Evolutionary conservation across 2,888 invertebrate genomes (phyloP).

Genomic region (Lepidonotus clava): DNA sequence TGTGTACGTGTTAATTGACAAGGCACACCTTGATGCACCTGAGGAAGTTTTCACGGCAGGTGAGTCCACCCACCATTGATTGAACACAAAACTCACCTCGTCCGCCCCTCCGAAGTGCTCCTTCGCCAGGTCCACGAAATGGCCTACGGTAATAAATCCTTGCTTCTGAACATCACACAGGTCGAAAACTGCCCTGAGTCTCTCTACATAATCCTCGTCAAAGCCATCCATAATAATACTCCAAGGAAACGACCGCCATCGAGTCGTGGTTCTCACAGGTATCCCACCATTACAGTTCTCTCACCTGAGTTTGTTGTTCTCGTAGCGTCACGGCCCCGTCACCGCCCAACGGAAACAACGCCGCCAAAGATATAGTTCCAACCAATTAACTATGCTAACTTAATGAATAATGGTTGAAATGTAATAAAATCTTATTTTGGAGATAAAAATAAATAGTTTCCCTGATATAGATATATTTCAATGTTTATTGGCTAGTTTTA

Average conservation of each 20-base stretch:
- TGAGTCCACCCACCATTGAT: neutral
- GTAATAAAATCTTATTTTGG: neutral
- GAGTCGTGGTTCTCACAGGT: slow-evolving; percentile 17
- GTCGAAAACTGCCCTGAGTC: slow-evolving; percentile 75
- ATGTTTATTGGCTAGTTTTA: neutral
- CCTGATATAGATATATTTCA: too few relatives aligned
- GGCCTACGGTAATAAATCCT: slow-evolving; percentile 76
- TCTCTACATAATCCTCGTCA: slow-evolving; percentile 66
- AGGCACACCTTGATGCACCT: slow-evolving; percentile 17
- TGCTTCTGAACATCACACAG: slow-evolving; percentile 76
- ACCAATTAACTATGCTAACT: neutral
- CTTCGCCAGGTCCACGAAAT: slow-evolving; percentile 73
- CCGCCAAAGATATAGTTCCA: slow-evolving; percentile 21
- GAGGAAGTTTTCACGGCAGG: slow-evolving; percentile 15
- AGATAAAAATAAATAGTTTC: neutral
- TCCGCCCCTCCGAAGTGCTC: slow-evolving; percentile 77
- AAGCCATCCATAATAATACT: slow-evolving; percentile 66
- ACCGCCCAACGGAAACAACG: neutral
- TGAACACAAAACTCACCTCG: slow-evolving; percentile 44
- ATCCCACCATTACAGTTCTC: neutral
- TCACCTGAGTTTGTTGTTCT: slow-evolving; percentile 43
- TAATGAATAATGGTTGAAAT: neutral
- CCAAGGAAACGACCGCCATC: slow-evolving; percentile 38
- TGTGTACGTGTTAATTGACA: too few relatives aligned
- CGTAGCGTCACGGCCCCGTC: slow-evolving; percentile 3